Conservation (phyloP, 1,140 invertebrate genomes). For the Drosophila miranda region DNA sequence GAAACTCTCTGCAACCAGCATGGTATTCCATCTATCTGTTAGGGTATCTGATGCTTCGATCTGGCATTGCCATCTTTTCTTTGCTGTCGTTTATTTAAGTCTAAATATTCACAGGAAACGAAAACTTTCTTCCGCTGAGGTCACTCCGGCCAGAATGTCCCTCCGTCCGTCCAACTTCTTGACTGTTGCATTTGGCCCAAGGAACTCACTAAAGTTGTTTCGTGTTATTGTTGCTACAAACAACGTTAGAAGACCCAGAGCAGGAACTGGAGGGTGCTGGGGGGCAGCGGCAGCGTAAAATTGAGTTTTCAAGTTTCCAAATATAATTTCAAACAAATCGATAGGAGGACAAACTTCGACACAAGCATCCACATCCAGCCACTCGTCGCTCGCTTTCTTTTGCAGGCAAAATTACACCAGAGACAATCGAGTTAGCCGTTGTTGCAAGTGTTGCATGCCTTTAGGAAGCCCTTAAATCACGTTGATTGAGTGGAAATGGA, state of each 20-base stretch:
- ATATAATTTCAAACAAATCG: constrained; percentile 75
- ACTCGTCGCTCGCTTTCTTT: neutral
- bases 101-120: constrained; percentile 56
- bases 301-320: constrained; percentile 74
- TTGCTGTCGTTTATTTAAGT: constrained; percentile 71
- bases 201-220: constrained; percentile 31
- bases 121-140: constrained; percentile 48
- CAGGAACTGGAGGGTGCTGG: too few species aligned
- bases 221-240: constrained; percentile 22
- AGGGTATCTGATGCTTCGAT: neutral
- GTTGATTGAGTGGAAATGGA: constrained; percentile 68
- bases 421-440: constrained; percentile 62
- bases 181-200: constrained; percentile 65
- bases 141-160: constrained; percentile 32
- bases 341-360: constrained; percentile 67
- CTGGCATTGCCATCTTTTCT: constrained; percentile 1
- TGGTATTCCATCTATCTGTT: neutral
- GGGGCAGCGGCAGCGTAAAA: constrained; percentile 44
- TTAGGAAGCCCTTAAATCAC: constrained; percentile 38
- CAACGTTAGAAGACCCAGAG: constrained; percentile 6
- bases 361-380: constrained; percentile 4
- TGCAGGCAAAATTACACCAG: constrained; percentile 49
- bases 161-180: constrained; percentile 29
- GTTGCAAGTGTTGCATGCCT: constrained; percentile 21
- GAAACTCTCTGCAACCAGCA: neutral